Evolutionary conservation across 2,888 invertebrate genomes (phyloP), one percentile per base, ranked within the genome.

Genomic region (Antheraea yamamai): DNA sequence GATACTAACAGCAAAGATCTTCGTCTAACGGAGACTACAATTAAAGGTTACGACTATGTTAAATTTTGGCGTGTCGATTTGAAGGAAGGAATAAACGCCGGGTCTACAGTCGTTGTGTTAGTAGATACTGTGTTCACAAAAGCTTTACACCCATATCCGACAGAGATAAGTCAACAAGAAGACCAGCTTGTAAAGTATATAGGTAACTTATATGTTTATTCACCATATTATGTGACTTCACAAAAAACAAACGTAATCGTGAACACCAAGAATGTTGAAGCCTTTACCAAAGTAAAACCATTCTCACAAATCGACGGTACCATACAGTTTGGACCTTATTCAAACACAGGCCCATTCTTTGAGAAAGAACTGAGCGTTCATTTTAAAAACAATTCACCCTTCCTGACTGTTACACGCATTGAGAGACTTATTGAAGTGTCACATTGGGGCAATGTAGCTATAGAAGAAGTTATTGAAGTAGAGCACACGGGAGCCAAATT

Each of bases 391-490:
- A 99, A 99, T 89, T 96, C 97, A 66, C 99, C 99, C 52, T 99
- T 99, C 92, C 93, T 99, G 80, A 98, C 98, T n/a, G 98, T 99
- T 0, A 98, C 97, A 0, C 96, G 96, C 72, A 91, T 99, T 81
- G 97, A 98, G 82, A 96, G 99, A 73, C 94, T 96, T 0, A 97
- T 99, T 83, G 99, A 99, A 93, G 96, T 99, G 3, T 99, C 99
- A 0, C 99, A 99, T 89, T 99, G 99, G 99, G 99, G 99, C 14
- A 99, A 99, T 87, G 98, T 99, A 84, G 99, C 99, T 35, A 96
- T 99, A 0, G 99, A 99, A 89, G 99, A 99, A 89, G 96, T 97
- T 12, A 96, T 99, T 81, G 98, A 99, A 88, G 95, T 99, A 80
- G 95, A 97, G 30, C 99, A 99, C 87, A 97, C 97, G 72, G 99